Evolutionary conservation across 2,113 vertebrate genomes (phyloP).

Genomic region (Brachirus orientalis): DNA sequence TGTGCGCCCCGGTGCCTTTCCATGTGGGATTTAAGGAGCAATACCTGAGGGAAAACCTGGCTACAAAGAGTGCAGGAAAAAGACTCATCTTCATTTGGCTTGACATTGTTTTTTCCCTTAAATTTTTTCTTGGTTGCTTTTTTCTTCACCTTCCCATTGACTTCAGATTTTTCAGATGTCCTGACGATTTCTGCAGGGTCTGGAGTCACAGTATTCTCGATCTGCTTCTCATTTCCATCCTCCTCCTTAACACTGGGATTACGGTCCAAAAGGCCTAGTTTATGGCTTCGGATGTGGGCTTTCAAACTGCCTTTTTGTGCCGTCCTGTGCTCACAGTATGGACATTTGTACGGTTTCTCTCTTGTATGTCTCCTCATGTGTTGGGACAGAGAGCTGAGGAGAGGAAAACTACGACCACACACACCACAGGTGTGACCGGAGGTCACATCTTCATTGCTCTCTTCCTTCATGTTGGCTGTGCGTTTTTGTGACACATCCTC

Average conservation of each 20-base stretch:
- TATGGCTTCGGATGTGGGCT: conserved; percentile 94
- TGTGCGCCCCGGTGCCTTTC: conserved; percentile 91
- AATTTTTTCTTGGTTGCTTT: conserved; percentile 73
- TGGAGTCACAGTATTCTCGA: conserved; percentile 78
- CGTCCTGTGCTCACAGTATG: conserved; percentile 94
- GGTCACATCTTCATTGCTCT: conserved; percentile 80
- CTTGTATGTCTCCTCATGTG: conserved; percentile 98
- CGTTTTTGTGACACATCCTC: conserved; percentile 69
- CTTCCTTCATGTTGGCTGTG: conserved; percentile 67
- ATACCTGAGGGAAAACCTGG: conserved; percentile 92
- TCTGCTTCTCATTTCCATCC: conserved; percentile 79
- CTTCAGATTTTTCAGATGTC: conserved; percentile 84
- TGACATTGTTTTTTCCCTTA: conserved; percentile 32
- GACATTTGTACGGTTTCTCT: conserved; percentile 97
- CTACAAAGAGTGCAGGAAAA: conserved; percentile 91
- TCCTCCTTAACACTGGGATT: conserved; percentile 80
- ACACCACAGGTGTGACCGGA: conserved; percentile 91
- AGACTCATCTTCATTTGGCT: conserved; percentile 73
- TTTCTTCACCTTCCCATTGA: conserved; percentile 82
- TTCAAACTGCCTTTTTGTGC: conserved; percentile 98
- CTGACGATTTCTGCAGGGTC: conserved; percentile 83
- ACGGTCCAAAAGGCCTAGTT: conserved; percentile 88
- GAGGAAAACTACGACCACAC: conserved; percentile 94
- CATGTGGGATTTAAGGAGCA: conserved; percentile 96
- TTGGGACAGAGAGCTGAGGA: conserved; percentile 95